phyloP scores from a whole-genome alignment of 2,888 invertebrate species.

The Leptopilina myrica region DNA sequence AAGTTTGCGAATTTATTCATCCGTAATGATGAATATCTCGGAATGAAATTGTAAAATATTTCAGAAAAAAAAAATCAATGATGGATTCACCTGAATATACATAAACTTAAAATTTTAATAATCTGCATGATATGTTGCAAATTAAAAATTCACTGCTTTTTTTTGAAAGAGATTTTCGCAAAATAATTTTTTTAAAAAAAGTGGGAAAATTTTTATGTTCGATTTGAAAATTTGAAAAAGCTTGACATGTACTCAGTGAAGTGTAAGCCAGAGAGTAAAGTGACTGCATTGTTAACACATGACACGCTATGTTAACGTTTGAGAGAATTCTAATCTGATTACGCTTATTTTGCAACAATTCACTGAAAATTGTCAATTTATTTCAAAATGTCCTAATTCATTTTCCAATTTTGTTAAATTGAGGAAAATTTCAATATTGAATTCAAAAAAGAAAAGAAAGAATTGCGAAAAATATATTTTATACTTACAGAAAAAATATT shows the following conservation, averaged over 20 bases:
- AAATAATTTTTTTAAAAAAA: not conserved
- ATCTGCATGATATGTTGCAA: not conserved
- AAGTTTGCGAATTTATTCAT: not conserved
- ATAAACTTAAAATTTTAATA: not conserved
- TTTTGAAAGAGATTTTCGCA: not conserved
- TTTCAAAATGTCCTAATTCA: not conserved
- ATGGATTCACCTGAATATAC: not conserved
- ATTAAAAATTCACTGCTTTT: not conserved
- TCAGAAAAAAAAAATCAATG: not conserved
- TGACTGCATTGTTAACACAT: conserved; percentile 21
- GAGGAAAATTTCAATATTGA: not conserved
- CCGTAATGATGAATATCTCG: not conserved
- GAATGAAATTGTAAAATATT: not conserved
- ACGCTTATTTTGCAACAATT: conserved; percentile 8
- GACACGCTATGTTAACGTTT: conserved; percentile 18
- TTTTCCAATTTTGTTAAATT: not conserved
- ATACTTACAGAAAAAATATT: too few species aligned
- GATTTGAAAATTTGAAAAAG: not conserved
- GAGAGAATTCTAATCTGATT: conserved; percentile 8
- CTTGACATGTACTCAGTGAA: not conserved
- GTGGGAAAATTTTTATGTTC: not conserved
- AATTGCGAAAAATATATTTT: too few species aligned
- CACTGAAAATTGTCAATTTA: conserved; percentile 6
- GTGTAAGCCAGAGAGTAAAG: conserved; percentile 14
- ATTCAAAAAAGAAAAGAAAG: too few species aligned